Evolutionary conservation across 1,140 invertebrate species (phyloP).

Genomic region (Frieseomelitta varia): DNA sequence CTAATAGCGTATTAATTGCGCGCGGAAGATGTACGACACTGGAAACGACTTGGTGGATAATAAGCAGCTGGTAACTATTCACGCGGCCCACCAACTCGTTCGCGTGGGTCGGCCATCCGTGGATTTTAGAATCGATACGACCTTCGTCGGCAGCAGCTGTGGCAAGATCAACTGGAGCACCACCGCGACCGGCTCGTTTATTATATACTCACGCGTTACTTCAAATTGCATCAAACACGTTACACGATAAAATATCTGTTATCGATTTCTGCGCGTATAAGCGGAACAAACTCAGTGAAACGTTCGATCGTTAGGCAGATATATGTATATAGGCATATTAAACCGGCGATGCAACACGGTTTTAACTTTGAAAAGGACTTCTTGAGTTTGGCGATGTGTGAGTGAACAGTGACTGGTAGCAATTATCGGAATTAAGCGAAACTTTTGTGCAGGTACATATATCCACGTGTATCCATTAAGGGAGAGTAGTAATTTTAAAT

Average conservation of each 20-base stretch:
- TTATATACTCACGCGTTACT: conserved; percentile 3
- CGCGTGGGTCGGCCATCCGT: conserved; percentile 57
- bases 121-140: conserved; percentile 62
- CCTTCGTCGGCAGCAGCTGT: conserved; percentile 52
- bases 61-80: conserved; percentile 53
- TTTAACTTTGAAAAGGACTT: background rate
- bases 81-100: conserved; percentile 50
- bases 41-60: conserved; percentile 49
- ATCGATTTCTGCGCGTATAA: background rate
- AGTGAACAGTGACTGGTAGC: background rate
- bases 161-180: conserved; percentile 46
- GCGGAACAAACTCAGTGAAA: background rate
- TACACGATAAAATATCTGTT: background rate
- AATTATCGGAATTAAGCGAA: background rate
- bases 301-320: background rate
- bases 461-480: no score
- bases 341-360: background rate
- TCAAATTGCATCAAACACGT: conserved; percentile 26
- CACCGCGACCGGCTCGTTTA: conserved; percentile 15
- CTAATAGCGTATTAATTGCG: conserved; percentile 28
- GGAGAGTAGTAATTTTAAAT: no score
- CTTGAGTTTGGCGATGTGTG: no score
- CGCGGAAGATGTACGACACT: conserved; percentile 47
- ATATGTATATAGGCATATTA: background rate
- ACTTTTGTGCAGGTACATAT: background rate